A percentile compares a stretch with the other conserved stretches of the same genome.
phyloP scores from a whole-genome alignment of 2,888 invertebrate genomes.

The Chymomyza fuscimana region DNA sequence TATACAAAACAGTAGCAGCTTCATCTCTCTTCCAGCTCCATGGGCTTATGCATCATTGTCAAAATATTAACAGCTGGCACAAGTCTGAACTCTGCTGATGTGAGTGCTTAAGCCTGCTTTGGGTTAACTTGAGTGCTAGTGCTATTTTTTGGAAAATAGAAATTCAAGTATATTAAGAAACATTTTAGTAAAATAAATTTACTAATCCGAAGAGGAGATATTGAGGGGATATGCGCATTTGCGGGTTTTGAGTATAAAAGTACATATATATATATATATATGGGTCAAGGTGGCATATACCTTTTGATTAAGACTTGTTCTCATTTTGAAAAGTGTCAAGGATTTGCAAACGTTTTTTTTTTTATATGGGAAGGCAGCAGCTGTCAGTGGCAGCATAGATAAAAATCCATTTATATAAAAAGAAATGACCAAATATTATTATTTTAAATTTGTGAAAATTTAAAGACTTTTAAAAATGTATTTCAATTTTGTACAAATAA shows the following conservation, averaged over 20 bases:
- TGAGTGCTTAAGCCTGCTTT: conserved; percentile 3
- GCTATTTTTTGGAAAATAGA: conserved; percentile 51
- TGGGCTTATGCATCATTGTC: conserved; percentile 70
- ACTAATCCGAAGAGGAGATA: conserved; percentile 16
- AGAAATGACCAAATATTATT: background rate
- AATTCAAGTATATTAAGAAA: conserved; percentile 68
- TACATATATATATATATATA: conserved; percentile 11
- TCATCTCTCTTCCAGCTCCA: conserved; percentile 11
- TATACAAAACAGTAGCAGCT: conserved; percentile 18
- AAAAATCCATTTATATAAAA: background rate
- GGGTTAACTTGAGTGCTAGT: background rate
- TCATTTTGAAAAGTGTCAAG: conserved; percentile 17
- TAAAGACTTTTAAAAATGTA: too few relatives aligned
- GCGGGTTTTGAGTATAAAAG: too few relatives aligned
- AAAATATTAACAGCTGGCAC: conserved; percentile 73
- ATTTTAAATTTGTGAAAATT: too few relatives aligned
- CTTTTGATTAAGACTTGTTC: conserved; percentile 38
- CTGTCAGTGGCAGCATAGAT: background rate
- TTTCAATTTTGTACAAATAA: too few relatives aligned
- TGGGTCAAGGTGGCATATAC: conserved; percentile 55
- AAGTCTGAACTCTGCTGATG: conserved; percentile 21
- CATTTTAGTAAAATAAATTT: conserved; percentile 48
- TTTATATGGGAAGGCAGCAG: conserved; percentile 10
- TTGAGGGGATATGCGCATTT: conserved; percentile 19
- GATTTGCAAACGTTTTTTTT: conserved; percentile 1